A percentile compares a stretch with the other conserved stretches of the same genome.
Conservation (phyloP, 2,113 vertebrate genomes). For the Microcebus murinus region DNA sequence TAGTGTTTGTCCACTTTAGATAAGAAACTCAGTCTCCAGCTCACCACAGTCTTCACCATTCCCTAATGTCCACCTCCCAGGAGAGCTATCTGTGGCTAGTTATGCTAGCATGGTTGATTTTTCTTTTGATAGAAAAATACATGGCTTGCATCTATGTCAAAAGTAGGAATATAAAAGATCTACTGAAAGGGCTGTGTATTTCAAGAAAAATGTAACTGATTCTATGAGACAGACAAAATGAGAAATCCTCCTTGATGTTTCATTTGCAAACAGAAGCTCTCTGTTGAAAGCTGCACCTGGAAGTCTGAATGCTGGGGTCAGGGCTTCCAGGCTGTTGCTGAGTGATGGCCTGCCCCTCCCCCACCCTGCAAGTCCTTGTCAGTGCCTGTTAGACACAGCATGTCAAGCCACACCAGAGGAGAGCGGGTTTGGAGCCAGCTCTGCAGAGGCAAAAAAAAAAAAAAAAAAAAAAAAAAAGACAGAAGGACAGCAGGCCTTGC, state of each 20-base stretch:
- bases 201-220: not conserved
- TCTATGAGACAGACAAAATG: not conserved
- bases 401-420: constrained; percentile 46
- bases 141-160: not conserved
- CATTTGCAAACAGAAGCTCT: not conserved
- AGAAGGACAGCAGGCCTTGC: not conserved
- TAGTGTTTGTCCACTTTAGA: not conserved
- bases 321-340: not conserved
- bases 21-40: not conserved
- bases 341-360: not conserved
- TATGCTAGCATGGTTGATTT: not conserved
- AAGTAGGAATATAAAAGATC: not conserved
- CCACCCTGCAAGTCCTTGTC: not conserved
- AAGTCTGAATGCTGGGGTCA: not conserved
- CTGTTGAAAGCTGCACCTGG: not conserved
- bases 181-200: not conserved
- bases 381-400: constrained; percentile 37
- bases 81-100: not conserved
- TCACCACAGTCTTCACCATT: not conserved
- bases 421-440: constrained; percentile 49
- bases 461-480: not conserved
- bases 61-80: not conserved
- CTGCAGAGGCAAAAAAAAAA: not conserved
- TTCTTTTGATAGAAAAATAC: not conserved
- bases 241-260: not conserved